Evolutionary conservation across 2,888 invertebrate genomes (phyloP).

Genomic region (Aspidiotus destructor): DNA sequence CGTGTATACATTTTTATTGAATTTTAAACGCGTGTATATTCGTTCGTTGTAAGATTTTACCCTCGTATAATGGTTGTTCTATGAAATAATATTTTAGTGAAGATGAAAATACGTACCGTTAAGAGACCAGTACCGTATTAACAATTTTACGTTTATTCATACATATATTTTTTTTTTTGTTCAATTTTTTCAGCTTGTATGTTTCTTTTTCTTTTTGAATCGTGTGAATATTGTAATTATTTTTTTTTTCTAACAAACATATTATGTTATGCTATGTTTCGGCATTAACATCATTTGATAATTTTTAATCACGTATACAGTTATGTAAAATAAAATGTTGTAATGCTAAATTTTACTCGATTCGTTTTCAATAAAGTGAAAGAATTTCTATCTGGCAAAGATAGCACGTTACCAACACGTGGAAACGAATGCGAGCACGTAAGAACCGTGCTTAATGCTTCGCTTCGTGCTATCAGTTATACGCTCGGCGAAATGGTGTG

Average conservation of each 20-base stretch:
- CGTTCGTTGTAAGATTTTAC: background rate
- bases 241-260: slow-evolving; percentile 5
- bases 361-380: background rate
- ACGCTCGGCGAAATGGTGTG: too few relatives aligned
- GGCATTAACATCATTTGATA: slow-evolving; percentile 29
- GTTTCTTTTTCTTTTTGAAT: background rate
- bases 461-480: too few relatives aligned
- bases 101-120: slow-evolving; percentile 14
- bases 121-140: slow-evolving; percentile 28
- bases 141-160: slow-evolving; percentile 11
- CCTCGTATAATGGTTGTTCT: background rate
- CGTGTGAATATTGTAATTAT: slow-evolving; percentile 10
- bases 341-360: slow-evolving; percentile 27
- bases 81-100: slow-evolving; percentile 5
- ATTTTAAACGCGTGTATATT: background rate
- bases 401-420: too few relatives aligned
- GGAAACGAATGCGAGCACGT: too few relatives aligned
- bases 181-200: background rate
- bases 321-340: slow-evolving; percentile 32
- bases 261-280: slow-evolving; percentile 18
- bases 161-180: background rate
- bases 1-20: background rate
- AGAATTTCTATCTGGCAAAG: background rate
- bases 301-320: slow-evolving; percentile 30
- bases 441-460: too few relatives aligned